Evolutionary conservation across 2,113 vertebrate species (phyloP).

Genomic region (Brienomyrus brachyistius): DNA sequence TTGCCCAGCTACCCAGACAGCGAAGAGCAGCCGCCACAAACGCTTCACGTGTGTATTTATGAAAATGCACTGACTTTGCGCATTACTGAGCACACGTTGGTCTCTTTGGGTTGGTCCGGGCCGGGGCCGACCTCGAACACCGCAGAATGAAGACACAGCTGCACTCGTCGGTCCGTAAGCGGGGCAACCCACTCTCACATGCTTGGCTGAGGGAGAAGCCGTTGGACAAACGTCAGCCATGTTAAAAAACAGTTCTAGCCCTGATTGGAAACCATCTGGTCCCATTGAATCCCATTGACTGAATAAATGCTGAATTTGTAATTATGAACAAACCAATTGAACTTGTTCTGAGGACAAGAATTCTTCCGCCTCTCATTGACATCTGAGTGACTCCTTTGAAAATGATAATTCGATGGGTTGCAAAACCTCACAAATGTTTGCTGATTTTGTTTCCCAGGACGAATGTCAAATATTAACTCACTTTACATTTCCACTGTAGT

Average conservation of each 20-base stretch:
- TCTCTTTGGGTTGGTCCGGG: slow-evolving; percentile 3
- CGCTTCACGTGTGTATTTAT: not conserved
- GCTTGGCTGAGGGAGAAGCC: not conserved
- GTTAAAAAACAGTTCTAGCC: not conserved
- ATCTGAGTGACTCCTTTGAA: slow-evolving; percentile 26
- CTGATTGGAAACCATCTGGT: not conserved
- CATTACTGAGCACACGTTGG: slow-evolving; percentile 12
- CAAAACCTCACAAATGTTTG: slow-evolving; percentile 50
- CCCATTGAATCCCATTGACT: not conserved
- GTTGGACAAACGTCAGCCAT: not conserved
- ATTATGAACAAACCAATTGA: not conserved
- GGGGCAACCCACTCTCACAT: not conserved
- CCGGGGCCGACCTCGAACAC: not conserved
- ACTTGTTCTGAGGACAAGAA: not conserved
- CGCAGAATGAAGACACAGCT: slow-evolving; percentile 4
- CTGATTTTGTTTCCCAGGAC: slow-evolving; percentile 51
- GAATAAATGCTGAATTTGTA: not conserved
- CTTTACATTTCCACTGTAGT: slow-evolving; percentile 23
- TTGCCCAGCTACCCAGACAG: not conserved
- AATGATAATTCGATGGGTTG: slow-evolving; percentile 40
- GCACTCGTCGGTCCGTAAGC: slow-evolving; percentile 11
- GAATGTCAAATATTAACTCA: slow-evolving; percentile 54
- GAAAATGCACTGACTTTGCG: slow-evolving; percentile 15
- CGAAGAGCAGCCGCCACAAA: not conserved
- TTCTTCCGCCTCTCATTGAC: not conserved